Base-by-base conservation (phyloP, 2,113 vertebrate species). In the Myrmecophaga tridactyla region DNA sequence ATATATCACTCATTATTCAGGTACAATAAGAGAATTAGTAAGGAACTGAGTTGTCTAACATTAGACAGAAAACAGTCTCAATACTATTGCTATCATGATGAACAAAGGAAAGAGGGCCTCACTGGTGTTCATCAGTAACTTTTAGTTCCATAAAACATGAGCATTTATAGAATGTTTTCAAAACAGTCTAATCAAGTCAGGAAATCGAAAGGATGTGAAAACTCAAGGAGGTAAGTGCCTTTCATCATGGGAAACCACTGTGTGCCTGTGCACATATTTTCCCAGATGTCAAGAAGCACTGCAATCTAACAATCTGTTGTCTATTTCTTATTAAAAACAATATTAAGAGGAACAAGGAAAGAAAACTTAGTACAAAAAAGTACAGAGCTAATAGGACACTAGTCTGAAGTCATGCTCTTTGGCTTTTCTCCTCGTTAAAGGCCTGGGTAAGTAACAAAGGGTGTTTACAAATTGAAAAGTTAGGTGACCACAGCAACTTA, bases 131-230 rank as follows among this genome's bases (percentile, higher is more conserved):
- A 87, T 86, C 9, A 75, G 18, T 87, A 92, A 69, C 25, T 85
- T 90, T 94, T 77, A 94, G 81, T 90, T 93, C 13, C 69, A 43
- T 86, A 82, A 96, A 90, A 90, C 46, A 15, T 60, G 29, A 93
- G 25, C 13, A 76, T 81, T 96, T 86, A 51, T 5, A 96, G 34
- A 72, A 21, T 65, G 72, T 70, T 96, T 94, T 88, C 60, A 75
- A 92, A 95, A 94, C 56, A 58, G 56, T 58, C 27, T 76, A 41
- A 82, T 25, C 17, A 90, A 69, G 63, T 90, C 18, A 29, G 58
- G 94, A 95, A 90, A 96, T 31, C 85, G 78, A 86, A 94, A 76
- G 36, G 84, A 95, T 77, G 31, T 82, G 62, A 92, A 95, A 96
- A 94, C 36, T 70, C 31, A 63, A 92, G n/a, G 18, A 94, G 2